Evolutionary conservation across 2,888 invertebrate species (phyloP), one percentile per base, ranked within the genome.

Genomic region (Heliconius aoede): DNA sequence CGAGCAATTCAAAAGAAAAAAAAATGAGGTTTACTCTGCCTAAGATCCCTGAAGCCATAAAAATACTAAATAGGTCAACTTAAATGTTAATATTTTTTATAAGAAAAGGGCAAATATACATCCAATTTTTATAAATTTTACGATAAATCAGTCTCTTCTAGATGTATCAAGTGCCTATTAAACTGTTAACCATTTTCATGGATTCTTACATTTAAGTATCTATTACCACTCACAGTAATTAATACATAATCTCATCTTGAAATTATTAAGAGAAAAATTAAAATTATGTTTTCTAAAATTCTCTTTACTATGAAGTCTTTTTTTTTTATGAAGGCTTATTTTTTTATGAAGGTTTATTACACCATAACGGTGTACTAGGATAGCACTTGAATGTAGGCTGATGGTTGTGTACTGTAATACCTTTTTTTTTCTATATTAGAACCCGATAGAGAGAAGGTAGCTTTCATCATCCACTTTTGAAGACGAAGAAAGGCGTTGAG

Each of bases 201-300:
- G 65, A 13, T 40, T 36, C 36, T 65, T 40, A 65, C 32, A n/a
- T 64, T 64, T 64, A n/a, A 64, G 64, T 64, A 64, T 64, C 62
- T 15, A n/a, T 32, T 32, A 30, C 4, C 24, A 60, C 60, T 60
- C 18, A n/a, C n/a, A n/a, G 5, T 18, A 46, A n/a, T 18, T 46
- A 18, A 55, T n/a, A 51, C 46, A 15, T 9, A 21, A 9, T 9
- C 9, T 21, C 2, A n/a, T 55, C n/a, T 55, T 8, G n/a, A 55
- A 55, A 51, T n/a, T 2, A 3, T 51, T n/a, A 21, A n/a, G 21
- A 51, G 2, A 18, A n/a, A n/a, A n/a, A n/a, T n/a, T n/a, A n/a
- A n/a, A n/a, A n/a, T n/a, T n/a, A n/a, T n/a, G n/a, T n/a, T n/a
- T n/a, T n/a, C n/a, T n/a, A n/a, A n/a, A 4, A 3, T 30, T 3